A percentile compares a stretch with the other conserved stretches of the same genome.
Evolutionary conservation across 2,797 vertebrate species (phyloP).

Genomic region (Myotis vivesi): DNA sequence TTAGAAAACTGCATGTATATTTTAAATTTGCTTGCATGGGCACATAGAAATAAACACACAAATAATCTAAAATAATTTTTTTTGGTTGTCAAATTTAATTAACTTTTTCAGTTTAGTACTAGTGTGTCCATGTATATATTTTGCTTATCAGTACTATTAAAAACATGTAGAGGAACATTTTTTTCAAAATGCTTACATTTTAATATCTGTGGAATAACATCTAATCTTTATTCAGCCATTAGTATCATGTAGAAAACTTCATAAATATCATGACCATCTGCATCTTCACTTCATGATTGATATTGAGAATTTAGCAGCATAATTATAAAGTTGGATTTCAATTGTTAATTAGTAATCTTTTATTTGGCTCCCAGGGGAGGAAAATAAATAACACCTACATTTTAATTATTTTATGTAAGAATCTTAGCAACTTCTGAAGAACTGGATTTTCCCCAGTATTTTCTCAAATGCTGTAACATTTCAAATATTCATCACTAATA

Average conservation of each 20-base stretch:
- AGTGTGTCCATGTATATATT: not conserved
- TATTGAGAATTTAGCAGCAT: conserved; percentile 37
- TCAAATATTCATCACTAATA: conserved; percentile 23
- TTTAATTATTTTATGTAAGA: conserved; percentile 53
- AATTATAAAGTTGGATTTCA: conserved; percentile 63
- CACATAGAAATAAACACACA: not conserved
- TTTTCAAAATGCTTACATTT: not conserved
- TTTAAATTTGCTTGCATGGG: not conserved
- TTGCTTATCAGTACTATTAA: not conserved
- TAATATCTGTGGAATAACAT: not conserved
- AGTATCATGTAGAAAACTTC: conserved; percentile 20
- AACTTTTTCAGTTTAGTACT: not conserved
- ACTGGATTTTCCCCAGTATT: conserved; percentile 45
- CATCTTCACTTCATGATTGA: conserved; percentile 56
- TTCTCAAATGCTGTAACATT: conserved; percentile 44
- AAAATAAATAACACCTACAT: not conserved
- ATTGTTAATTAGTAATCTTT: conserved; percentile 69
- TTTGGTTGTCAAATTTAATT: not conserved
- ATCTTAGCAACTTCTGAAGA: conserved; percentile 55
- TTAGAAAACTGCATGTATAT: not conserved
- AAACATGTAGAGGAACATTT: not conserved
- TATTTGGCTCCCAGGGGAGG: conserved; percentile 25
- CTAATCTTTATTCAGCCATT: not conserved
- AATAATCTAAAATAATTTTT: not conserved
- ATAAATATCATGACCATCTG: conserved; percentile 31